phyloP scores from a whole-genome alignment of 2,888 invertebrate genomes.

The Xestoiulus laeticollis region DNA sequence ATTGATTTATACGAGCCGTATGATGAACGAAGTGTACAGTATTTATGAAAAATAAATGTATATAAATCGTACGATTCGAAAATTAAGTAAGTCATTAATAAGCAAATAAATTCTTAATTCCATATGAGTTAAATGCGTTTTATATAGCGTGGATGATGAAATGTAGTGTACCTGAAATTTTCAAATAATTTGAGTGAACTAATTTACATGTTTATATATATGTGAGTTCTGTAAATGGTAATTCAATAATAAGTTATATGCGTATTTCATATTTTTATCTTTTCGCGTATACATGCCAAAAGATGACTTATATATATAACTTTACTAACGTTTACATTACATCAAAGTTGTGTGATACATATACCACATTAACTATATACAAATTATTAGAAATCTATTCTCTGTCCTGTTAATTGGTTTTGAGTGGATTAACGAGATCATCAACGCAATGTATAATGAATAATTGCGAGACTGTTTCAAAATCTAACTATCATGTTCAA shows the following conservation, averaged over 20 bases:
- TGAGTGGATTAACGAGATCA: not conserved
- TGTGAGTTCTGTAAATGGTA: conserved; percentile 20
- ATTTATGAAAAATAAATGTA: not conserved
- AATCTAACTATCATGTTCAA: not conserved
- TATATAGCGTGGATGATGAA: not conserved
- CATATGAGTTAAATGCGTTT: not conserved
- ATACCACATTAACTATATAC: not conserved
- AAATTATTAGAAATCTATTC: not conserved
- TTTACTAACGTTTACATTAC: not conserved
- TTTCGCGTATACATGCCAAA: not conserved
- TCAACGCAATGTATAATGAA: not conserved
- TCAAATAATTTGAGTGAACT: not conserved
- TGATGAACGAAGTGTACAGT: not conserved
- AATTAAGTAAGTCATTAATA: not conserved
- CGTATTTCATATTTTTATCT: conserved; percentile 9
- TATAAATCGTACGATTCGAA: not conserved
- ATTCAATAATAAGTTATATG: not conserved
- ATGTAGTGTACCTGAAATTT: not conserved
- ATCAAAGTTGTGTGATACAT: not conserved
- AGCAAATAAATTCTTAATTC: not conserved
- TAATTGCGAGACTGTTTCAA: not conserved
- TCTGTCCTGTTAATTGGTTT: not conserved
- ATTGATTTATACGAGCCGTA: not conserved
- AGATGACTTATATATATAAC: not conserved
- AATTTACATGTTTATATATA: not conserved